phyloP scores from a whole-genome alignment of 2,888 invertebrate genomes.

The Xestia sexstrigata region DNA sequence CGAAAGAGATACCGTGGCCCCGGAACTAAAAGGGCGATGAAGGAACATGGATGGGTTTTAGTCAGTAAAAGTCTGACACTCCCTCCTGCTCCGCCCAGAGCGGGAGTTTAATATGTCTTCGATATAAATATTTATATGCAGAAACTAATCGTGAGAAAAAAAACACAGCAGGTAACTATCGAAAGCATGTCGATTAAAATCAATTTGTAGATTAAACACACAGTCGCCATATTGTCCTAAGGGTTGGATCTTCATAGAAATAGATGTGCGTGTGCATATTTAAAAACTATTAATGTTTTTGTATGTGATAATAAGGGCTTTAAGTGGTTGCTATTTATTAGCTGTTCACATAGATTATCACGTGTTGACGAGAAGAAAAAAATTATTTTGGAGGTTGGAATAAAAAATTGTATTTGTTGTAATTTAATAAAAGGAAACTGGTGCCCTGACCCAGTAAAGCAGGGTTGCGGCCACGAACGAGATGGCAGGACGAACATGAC shows the following conservation, averaged over 20 bases:
- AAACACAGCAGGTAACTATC: slow-evolving; percentile 62
- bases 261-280: slow-evolving; percentile 61
- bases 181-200: slow-evolving; percentile 71
- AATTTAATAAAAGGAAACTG: too few species aligned
- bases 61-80: too few species aligned
- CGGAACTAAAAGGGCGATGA: too few species aligned
- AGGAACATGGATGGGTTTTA: too few species aligned
- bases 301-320: slow-evolving; percentile 21
- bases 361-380: slow-evolving; percentile 24
- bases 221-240: slow-evolving; percentile 40
- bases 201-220: slow-evolving; percentile 69
- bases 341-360: slow-evolving; percentile 67
- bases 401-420: not conserved
- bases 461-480: too few species aligned
- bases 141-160: slow-evolving; percentile 65
- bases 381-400: not conserved
- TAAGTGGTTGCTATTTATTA: slow-evolving; percentile 57
- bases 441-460: too few species aligned
- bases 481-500: too few species aligned
- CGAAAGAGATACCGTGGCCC: too few species aligned
- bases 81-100: too few species aligned
- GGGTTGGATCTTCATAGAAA: slow-evolving; percentile 56
- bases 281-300: slow-evolving; percentile 33
- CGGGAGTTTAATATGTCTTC: not conserved
- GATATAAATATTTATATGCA: slow-evolving; percentile 13